Evolutionary conservation across 2,113 vertebrate species (phyloP).

Genomic region (Anseranas semipalmata): DNA sequence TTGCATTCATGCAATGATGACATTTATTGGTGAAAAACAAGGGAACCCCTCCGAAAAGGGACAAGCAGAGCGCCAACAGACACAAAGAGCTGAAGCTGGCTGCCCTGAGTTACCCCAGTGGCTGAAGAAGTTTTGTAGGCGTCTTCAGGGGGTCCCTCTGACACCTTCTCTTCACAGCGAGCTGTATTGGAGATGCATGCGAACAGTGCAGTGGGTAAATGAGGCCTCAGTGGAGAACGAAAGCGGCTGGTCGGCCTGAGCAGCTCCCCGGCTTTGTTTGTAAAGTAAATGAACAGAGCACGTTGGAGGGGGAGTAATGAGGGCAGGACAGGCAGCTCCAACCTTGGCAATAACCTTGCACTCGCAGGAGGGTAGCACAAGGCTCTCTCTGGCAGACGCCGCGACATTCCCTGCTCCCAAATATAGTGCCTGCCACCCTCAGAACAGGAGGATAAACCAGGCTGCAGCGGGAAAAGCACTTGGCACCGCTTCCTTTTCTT

Average conservation of each 20-base stretch:
- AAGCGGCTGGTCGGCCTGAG: not conserved
- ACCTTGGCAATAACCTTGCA: not conserved
- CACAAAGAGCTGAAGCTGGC: not conserved
- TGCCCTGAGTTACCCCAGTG: accelerated
- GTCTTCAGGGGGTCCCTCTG: not conserved
- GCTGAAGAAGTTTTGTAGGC: not conserved
- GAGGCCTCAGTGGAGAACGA: not conserved
- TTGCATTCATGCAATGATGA: not conserved
- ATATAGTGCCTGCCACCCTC: not conserved
- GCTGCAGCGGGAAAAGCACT: not conserved
- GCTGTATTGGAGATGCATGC: not conserved
- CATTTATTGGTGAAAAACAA: not conserved
- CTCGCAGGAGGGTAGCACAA: not conserved
- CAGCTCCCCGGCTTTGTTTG: not conserved
- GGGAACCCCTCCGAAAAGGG: not conserved
- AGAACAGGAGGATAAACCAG: not conserved
- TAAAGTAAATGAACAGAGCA: not conserved
- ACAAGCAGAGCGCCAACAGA: not conserved
- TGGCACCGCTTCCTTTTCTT: not conserved
- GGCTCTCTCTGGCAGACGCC: not conserved
- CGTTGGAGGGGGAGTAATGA: not conserved
- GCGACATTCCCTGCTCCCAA: not conserved
- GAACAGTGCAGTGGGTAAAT: not conserved
- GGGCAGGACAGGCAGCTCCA: not conserved
- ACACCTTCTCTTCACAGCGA: not conserved